Evolutionary conservation across 2,888 invertebrate genomes (phyloP), one percentile per base, ranked within the genome.

Genomic region (Elysia crispata): DNA sequence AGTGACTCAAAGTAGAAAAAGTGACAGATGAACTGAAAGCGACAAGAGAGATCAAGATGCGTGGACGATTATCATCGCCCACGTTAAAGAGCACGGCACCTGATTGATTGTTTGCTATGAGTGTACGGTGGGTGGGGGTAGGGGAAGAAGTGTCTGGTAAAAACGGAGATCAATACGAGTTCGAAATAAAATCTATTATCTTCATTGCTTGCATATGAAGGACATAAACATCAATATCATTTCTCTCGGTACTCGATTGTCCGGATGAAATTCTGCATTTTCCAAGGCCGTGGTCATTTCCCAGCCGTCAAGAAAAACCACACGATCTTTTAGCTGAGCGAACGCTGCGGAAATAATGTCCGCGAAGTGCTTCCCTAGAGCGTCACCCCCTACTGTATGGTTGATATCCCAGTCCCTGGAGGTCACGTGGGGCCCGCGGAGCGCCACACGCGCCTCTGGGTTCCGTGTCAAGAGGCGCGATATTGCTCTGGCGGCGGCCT

Each of bases 291-390:
- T 20, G 0, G 78, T 66, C 78, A 73, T 79, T 30, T 73, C 78
- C 78, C 78, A 79, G 31, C 78, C 78, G 49, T 79, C 73, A 20
- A 79, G 73, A 18, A 70, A 66, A 20, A 79, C 25, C 25, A 79
- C 66, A 50, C 31, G 41, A 50, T 79, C 23, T 54, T 23, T 31
- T 15, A 79, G 50, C 15, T 50, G 73, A 11, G 0, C 23, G 25
- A 79, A 79, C 5, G 64, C 31, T 18, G 72, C 18, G n/a, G 28
- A 30, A 20, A 73, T 73, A 33, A 79, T 49, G 30, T 64, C 23
- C 20, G 73, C 3, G n/a, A 31, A 73, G 28, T 31, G 13, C 18
- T 41, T 64, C 1, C 72, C 73, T 25, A 79, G 28, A 49, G n/a
- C 41, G 31, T 79, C 78, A 3, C 78, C 78, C 15, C 78, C 78